Evolutionary conservation across 1,140 invertebrate species (phyloP), one percentile per base, ranked within the genome.

Genomic region (Metopolophium dirhodum): DNA sequence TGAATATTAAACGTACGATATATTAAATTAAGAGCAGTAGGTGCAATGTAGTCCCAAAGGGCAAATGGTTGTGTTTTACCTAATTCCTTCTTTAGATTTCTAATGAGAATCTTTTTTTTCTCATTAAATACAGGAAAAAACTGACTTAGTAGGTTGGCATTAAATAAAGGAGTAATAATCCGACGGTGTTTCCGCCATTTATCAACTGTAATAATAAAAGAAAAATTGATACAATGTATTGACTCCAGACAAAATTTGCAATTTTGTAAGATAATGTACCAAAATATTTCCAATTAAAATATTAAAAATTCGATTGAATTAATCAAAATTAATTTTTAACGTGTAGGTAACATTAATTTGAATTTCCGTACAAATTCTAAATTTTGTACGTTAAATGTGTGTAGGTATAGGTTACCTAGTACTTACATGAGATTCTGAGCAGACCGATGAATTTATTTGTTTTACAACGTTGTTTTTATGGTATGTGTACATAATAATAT

Each of bases 131-230:
- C 96, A 3, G 96, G 96, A 3, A 98, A 94, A 94, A 98, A 98
- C 93, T 97, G 96, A 94, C 98, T 96, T 35, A 98, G 95, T 49
- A 98, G 97, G 93, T 97, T 97, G 94, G 98, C 98, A 95, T 98
- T 97, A 94, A 98, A 98, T 0, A 97, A 96, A 26, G 97, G 97
- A 0, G 97, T 98, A 45, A 98, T 94, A 91, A 97, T 95, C 95
- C 96, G 96, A 95, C 94, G 94, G 96, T 97, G 96, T 0, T 94
- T 94, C 93, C 95, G 96, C 97, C 97, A 98, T 93, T 94, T 94
- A 26, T 94, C 94, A 61, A 94, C 94, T 94, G 88, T 26, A 93
- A 94, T 86, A 30, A 20, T 86, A 47, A 30, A 47, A 49, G 0
- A 86, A 49, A 86, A 2, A 97, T 37, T 20, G 3, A 41, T 18